These are phyloP conservation scores for Strix uralensis DNA, from an alignment of 2,113 vertebrate species.

Conservation along the genomic window DNA sequence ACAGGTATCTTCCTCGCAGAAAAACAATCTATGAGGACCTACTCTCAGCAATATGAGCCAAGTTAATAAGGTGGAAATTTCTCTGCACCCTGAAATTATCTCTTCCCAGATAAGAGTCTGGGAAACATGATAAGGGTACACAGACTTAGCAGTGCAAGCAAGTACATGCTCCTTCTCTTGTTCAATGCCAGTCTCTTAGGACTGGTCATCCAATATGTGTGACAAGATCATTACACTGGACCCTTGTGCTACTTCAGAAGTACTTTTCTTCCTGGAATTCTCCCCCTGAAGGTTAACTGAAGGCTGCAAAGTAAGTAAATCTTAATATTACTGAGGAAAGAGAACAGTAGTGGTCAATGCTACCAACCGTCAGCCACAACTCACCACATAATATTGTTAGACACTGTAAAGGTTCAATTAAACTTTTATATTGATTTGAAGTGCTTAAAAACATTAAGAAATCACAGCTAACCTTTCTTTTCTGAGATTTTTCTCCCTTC, in stretches of 20 bases:
- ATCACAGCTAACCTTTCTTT: constrained; percentile 85
- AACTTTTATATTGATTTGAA: neutral
- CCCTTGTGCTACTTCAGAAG: neutral
- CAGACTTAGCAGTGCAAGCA: neutral
- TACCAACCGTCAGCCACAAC: neutral
- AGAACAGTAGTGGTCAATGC: neutral
- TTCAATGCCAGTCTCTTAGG: neutral
- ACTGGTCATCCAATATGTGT: neutral
- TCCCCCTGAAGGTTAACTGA: neutral
- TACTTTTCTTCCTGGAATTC: neutral
- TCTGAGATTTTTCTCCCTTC: constrained; percentile 83
- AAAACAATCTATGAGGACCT: neutral
- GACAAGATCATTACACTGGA: neutral
- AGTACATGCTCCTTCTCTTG: neutral
- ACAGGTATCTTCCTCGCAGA: neutral
- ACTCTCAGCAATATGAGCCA: neutral
- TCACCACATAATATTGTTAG: neutral
- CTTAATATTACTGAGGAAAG: neutral
- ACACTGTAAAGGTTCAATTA: neutral
- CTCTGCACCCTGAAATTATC: neutral
- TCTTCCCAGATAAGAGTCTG: neutral
- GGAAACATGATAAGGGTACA: neutral
- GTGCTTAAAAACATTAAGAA: neutral
- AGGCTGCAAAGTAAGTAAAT: neutral
- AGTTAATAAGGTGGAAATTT: neutral